These are phyloP conservation scores for Lanius ludovicianus DNA, from an alignment of 2,113 vertebrate genomes.

Conservation along the genomic window DNA sequence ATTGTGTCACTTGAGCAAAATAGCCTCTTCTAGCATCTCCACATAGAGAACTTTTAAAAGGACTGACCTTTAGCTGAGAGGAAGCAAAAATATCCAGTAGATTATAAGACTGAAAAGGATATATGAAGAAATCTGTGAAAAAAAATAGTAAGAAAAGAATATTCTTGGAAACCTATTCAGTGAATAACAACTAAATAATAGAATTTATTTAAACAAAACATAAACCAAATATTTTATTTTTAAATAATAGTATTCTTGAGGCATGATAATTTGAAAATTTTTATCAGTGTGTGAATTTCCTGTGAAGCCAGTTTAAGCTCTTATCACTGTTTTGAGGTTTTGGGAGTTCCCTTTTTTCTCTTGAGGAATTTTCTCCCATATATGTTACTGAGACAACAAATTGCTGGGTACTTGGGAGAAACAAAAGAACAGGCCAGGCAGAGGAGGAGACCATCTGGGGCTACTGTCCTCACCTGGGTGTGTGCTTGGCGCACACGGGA, in stretches of 20 bases:
- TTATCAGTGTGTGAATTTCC: not conserved
- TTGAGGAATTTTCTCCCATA: too few species aligned
- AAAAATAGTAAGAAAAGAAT: not conserved
- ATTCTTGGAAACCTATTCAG: not conserved
- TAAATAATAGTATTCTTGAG: not conserved
- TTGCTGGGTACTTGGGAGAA: too few species aligned
- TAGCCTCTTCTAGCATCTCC: not conserved
- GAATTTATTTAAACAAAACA: not conserved
- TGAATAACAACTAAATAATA: not conserved
- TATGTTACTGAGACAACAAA: too few species aligned
- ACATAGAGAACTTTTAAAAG: not conserved
- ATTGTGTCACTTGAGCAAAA: not conserved
- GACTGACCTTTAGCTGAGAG: constrained; percentile 45
- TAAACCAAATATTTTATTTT: not conserved
- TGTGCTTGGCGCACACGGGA: too few species aligned
- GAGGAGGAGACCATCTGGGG: too few species aligned
- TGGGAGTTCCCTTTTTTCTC: too few species aligned
- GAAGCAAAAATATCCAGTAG: constrained; percentile 6
- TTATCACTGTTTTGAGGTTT: not conserved
- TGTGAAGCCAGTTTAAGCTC: not conserved
- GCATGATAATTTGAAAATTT: not conserved
- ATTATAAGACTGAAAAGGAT: not conserved
- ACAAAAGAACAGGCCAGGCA: too few species aligned
- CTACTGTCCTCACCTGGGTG: too few species aligned
- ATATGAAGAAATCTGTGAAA: not conserved